Evolutionary conservation across 2,888 invertebrate species (phyloP).

Genomic region (Cantharis nigra): DNA sequence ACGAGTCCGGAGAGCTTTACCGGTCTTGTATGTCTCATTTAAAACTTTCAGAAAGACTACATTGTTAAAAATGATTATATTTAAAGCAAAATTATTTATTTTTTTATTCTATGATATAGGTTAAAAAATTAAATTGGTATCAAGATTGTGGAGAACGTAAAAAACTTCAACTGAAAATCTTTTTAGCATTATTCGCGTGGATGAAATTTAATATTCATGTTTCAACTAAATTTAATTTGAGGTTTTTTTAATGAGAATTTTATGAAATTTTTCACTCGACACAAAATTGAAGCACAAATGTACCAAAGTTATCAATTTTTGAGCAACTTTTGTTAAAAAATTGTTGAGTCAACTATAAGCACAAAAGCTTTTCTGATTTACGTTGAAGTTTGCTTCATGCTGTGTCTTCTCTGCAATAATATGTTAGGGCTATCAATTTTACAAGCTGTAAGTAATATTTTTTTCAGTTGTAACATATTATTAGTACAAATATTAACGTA

Average conservation of each 20-base stretch:
- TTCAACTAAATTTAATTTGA: neutral
- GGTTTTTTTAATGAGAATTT: neutral
- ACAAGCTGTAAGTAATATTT: neutral
- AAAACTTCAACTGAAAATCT: neutral
- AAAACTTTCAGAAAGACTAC: neutral
- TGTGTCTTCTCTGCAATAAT: neutral
- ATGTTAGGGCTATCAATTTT: neutral
- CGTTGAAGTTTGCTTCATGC: neutral
- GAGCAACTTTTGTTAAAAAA: neutral
- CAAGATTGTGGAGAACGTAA: neutral
- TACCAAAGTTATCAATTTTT: neutral
- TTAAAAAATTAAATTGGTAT: neutral
- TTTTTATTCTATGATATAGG: neutral
- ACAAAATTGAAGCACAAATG: neutral
- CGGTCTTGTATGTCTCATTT: neutral
- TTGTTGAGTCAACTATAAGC: neutral
- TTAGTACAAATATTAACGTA: neutral
- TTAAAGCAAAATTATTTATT: neutral
- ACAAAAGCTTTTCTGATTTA: neutral
- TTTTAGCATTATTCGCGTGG: neutral
- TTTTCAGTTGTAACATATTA: neutral
- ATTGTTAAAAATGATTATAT: neutral
- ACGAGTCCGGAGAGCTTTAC: slow-evolving; percentile 17
- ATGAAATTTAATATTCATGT: neutral
- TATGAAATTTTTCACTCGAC: neutral